phyloP scores from a whole-genome alignment of 2,797 vertebrate species.

The Vireo griseus region DNA sequence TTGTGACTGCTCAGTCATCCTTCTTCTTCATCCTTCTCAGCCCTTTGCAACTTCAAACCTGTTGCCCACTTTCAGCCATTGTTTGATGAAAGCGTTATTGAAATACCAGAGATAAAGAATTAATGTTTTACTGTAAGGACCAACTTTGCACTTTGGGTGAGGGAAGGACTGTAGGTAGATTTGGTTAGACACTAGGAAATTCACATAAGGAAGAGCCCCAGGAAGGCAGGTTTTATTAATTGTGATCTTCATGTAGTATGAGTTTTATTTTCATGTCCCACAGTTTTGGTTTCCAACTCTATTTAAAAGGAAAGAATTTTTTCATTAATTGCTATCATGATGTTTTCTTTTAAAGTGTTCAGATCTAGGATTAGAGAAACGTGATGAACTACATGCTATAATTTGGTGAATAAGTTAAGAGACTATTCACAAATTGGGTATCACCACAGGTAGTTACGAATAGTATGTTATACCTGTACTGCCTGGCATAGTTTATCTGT shows the following conservation, averaged over 20 bases:
- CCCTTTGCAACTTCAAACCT: neutral
- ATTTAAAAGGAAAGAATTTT: neutral
- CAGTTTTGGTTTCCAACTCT: neutral
- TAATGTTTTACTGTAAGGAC: neutral
- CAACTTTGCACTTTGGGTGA: neutral
- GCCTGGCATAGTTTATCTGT: neutral
- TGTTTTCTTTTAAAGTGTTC: neutral
- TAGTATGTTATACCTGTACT: neutral
- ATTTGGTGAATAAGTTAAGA: neutral
- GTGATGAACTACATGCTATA: neutral
- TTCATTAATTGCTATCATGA: neutral
- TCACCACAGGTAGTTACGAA: neutral
- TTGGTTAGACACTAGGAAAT: neutral
- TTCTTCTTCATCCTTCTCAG: neutral
- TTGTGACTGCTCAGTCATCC: neutral
- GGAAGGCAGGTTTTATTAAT: neutral
- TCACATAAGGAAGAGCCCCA: neutral
- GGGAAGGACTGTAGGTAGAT: neutral
- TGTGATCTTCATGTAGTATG: neutral
- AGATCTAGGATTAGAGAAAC: neutral
- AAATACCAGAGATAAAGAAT: neutral
- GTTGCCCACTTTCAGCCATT: neutral
- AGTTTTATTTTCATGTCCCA: neutral
- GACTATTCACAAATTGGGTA: neutral
- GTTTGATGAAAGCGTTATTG: neutral